These are phyloP conservation scores for Balanococcus diminutus DNA, from an alignment of 2,888 invertebrate species.

Conservation along the genomic window DNA sequence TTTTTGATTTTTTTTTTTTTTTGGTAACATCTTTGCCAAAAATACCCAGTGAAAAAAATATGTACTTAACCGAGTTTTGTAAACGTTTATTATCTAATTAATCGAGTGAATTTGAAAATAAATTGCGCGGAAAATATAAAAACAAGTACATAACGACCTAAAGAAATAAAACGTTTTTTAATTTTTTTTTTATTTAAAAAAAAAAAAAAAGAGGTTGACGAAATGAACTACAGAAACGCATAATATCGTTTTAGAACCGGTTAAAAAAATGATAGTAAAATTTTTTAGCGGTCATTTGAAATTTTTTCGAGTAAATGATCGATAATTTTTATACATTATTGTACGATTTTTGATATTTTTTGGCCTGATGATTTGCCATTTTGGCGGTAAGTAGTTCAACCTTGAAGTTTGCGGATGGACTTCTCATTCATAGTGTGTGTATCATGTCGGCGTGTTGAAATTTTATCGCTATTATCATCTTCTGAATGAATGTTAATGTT, in stretches of 20 bases:
- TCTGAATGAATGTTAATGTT: conserved; percentile 16
- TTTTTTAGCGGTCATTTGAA: not conserved
- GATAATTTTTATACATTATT: not conserved
- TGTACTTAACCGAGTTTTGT: not conserved
- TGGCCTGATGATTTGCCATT: not conserved
- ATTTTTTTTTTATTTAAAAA: not conserved
- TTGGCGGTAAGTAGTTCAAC: not conserved
- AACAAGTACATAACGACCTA: not conserved
- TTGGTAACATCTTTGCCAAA: not conserved
- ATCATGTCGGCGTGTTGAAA: not conserved
- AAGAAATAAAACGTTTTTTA: not conserved
- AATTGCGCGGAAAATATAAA: not conserved
- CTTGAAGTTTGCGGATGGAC: conserved; percentile 1
- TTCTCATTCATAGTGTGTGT: not conserved
- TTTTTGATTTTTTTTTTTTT: too few relatives aligned
- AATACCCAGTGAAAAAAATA: not conserved
- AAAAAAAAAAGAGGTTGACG: conserved; percentile 6
- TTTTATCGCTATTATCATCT: conserved; percentile 29
- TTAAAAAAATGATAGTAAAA: not conserved
- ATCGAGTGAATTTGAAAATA: not conserved
- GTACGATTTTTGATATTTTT: not conserved
- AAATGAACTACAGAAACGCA: not conserved
- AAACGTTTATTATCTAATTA: conserved; percentile 15
- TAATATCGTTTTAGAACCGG: not conserved
- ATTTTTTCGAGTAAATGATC: not conserved